A percentile compares a stretch with the other conserved stretches of the same genome.
Evolutionary conservation across 2,113 vertebrate species (phyloP).

Genomic region (Melozone crissalis): DNA sequence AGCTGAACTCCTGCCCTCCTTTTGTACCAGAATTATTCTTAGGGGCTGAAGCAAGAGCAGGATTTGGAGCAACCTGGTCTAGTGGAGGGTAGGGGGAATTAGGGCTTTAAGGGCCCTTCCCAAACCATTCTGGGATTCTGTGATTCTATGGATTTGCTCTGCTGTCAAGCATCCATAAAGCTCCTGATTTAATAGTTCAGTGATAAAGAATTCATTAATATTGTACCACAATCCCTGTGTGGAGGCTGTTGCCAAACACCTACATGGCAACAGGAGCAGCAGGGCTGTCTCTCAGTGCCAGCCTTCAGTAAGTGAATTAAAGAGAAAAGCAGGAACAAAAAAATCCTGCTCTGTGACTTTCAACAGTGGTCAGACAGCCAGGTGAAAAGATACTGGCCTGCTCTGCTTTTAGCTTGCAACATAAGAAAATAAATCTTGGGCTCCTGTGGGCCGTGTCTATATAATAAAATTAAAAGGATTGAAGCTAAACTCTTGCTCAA

Average conservation of each 20-base stretch:
- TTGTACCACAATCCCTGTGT: not conserved
- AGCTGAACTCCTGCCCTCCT: not conserved
- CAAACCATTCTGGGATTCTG: not conserved
- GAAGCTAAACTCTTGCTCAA: not conserved
- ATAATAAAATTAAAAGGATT: not conserved
- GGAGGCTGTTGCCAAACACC: not conserved
- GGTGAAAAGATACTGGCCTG: not conserved
- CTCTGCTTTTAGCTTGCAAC: not conserved
- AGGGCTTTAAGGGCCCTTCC: not conserved
- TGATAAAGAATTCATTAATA: not conserved
- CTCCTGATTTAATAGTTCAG: not conserved
- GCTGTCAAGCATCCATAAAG: not conserved
- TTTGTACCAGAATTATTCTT: not conserved
- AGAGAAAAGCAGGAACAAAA: not conserved
- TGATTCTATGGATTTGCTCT: not conserved
- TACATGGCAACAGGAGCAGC: not conserved
- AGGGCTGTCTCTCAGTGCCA: not conserved
- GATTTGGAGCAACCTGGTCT: not conserved
- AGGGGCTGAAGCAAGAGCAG: not conserved
- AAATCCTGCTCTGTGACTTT: not conserved
- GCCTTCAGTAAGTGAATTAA: not conserved
- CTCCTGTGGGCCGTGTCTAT: fast-evolving
- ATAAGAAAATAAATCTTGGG: not conserved
- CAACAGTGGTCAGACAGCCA: not conserved
- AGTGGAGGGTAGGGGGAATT: not conserved